Evolutionary conservation across 2,888 invertebrate genomes (phyloP).

Genomic region (Zootermopsis nevadensis): DNA sequence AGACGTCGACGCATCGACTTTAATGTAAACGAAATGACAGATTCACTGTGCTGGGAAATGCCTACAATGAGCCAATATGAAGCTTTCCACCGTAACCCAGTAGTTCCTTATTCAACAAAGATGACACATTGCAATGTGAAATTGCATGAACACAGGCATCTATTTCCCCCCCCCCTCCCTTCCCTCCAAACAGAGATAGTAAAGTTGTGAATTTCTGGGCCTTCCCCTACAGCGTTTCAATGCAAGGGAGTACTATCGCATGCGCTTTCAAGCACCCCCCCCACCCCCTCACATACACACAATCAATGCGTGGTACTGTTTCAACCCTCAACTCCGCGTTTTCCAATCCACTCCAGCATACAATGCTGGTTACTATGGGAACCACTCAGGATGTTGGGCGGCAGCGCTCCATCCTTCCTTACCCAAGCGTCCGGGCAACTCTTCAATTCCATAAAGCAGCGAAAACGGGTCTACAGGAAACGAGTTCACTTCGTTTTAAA

Average conservation of each 20-base stretch:
- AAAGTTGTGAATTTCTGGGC: slow-evolving; percentile 8
- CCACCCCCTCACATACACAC: no score
- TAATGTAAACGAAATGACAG: not conserved
- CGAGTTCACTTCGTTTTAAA: not conserved
- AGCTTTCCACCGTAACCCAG: not conserved
- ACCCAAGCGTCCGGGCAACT: not conserved
- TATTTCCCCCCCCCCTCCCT: not conserved
- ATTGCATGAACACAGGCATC: slow-evolving; percentile 7
- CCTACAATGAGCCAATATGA: not conserved
- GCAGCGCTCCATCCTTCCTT: slow-evolving; percentile 21
- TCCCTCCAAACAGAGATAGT: not conserved
- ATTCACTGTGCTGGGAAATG: not conserved
- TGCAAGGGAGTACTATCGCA: slow-evolving; percentile 16
- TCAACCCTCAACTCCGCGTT: slow-evolving; percentile 40
- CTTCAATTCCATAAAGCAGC: not conserved
- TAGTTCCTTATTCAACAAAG: not conserved
- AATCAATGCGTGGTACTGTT: slow-evolving; percentile 48
- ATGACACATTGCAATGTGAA: slow-evolving; percentile 10
- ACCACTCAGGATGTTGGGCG: slow-evolving; percentile 1
- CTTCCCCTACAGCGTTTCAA: not conserved
- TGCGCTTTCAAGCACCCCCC: slow-evolving; percentile 3
- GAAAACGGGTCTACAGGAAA: not conserved
- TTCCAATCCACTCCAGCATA: slow-evolving; percentile 41
- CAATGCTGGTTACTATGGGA: slow-evolving; percentile 41
- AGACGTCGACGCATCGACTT: not conserved